These are phyloP conservation scores for Chymomyza amoena DNA, from an alignment of 2,888 invertebrate species.

Conservation along the genomic window DNA sequence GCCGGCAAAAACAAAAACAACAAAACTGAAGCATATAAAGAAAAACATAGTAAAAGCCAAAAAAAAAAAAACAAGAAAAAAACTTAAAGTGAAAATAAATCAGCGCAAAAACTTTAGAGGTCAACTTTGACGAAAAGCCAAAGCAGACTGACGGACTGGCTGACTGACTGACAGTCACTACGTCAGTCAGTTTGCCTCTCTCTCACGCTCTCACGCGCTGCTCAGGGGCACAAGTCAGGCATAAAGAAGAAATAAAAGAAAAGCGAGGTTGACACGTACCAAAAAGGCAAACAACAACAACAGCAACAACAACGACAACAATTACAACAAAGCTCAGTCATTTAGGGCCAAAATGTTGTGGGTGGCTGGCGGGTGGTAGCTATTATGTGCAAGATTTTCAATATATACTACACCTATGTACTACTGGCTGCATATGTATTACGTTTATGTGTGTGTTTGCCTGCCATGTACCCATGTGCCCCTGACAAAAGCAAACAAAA, in stretches of 20 bases:
- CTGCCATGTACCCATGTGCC: background rate
- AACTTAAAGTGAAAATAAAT: slow-evolving; percentile 25
- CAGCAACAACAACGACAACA: slow-evolving; percentile 24
- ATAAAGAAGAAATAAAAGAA: slow-evolving; percentile 19
- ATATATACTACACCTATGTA: background rate
- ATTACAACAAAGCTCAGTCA: background rate
- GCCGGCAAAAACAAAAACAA: slow-evolving; percentile 47
- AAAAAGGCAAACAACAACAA: slow-evolving; percentile 4
- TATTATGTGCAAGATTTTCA: background rate
- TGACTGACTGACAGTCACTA: background rate
- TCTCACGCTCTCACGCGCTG: background rate
- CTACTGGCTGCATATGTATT: background rate
- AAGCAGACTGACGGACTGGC: background rate
- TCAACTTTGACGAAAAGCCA: slow-evolving; percentile 51
- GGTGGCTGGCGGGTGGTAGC: background rate
- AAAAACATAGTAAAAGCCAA: background rate
- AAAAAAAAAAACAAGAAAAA: background rate
- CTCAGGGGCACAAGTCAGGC: background rate
- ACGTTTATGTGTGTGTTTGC: background rate
- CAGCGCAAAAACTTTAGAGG: slow-evolving; percentile 46
- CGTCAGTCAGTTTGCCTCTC: background rate
- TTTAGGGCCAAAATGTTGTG: background rate
- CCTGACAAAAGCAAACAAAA: slow-evolving; percentile 27
- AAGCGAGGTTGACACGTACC: slow-evolving; percentile 27
- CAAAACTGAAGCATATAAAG: background rate